Evolutionary conservation across 2,113 vertebrate genomes (phyloP).

Genomic region (Callorhinus ursinus): DNA sequence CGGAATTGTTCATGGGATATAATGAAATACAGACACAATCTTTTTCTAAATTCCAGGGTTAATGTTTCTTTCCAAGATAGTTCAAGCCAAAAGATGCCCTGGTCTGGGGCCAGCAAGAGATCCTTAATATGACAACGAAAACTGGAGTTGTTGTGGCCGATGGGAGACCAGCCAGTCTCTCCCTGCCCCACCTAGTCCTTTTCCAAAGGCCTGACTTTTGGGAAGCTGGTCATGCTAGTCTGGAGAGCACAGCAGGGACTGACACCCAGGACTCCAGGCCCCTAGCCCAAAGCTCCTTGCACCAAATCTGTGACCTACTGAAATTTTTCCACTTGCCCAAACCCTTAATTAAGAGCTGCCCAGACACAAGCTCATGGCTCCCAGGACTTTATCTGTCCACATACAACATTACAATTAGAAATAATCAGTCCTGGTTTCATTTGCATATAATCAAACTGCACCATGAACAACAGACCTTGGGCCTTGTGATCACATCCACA

Average conservation of each 20-base stretch:
- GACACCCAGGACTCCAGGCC: background rate
- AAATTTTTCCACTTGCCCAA: background rate
- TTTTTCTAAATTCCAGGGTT: constrained; percentile 29
- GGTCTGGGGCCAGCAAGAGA: background rate
- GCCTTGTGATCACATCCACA: constrained; percentile 97
- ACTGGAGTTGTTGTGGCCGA: background rate
- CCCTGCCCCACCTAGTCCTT: background rate
- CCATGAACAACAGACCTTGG: constrained; percentile 89
- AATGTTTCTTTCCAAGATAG: background rate
- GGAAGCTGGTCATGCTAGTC: background rate
- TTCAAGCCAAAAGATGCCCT: background rate
- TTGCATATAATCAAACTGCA: background rate
- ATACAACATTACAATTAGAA: background rate
- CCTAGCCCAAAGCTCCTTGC: background rate
- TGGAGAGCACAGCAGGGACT: background rate
- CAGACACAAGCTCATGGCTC: background rate
- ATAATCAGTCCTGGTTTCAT: background rate
- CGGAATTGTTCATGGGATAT: background rate
- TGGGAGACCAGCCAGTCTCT: background rate
- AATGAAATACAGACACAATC: background rate
- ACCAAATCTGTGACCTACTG: background rate
- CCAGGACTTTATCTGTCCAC: background rate
- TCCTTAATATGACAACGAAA: background rate
- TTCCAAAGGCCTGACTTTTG: background rate
- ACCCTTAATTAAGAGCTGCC: background rate